Conservation (phyloP, 2,113 vertebrate genomes). For the Aldabrachelys gigantea region DNA sequence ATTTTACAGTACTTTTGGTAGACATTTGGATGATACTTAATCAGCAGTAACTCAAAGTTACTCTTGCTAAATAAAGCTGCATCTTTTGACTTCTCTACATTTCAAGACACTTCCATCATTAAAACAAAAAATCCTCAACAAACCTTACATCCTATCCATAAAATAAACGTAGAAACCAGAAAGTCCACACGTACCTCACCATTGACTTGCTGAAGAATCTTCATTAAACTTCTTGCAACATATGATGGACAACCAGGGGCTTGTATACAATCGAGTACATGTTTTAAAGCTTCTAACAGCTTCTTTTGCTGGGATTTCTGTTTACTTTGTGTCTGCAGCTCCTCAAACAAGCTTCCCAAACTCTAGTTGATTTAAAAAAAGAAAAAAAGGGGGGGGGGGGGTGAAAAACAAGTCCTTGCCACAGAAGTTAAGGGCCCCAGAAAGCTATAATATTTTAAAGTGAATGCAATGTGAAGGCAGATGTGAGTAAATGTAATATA, state of each 20-base stretch:
- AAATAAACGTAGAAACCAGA: background rate
- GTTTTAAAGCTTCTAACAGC: slow-evolving; percentile 77
- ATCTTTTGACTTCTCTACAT: background rate
- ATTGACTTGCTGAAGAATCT: slow-evolving; percentile 80
- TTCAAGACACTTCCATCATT: background rate
- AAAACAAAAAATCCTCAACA: background rate
- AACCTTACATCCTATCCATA: background rate
- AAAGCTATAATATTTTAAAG: background rate
- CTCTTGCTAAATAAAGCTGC: background rate
- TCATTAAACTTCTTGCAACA: slow-evolving; percentile 81
- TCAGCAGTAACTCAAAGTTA: background rate
- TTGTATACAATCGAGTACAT: slow-evolving; percentile 80
- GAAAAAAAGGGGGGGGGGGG: background rate
- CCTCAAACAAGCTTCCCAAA: slow-evolving; percentile 81
- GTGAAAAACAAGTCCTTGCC: background rate
- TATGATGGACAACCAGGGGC: slow-evolving; percentile 85
- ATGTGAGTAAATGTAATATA: background rate
- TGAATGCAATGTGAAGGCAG: background rate
- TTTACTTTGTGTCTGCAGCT: slow-evolving; percentile 69
- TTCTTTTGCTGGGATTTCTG: slow-evolving; percentile 76
- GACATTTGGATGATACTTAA: no score
- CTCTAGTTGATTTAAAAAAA: slow-evolving; percentile 74
- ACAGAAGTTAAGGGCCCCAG: background rate
- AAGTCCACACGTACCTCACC: slow-evolving; percentile 79
- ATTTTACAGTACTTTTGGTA: no score